Percentiles rank a stretch among this genome's conserved stretches.
Evolutionary conservation across 2,888 invertebrate species (phyloP).

Genomic region (Drosophila affinis): DNA sequence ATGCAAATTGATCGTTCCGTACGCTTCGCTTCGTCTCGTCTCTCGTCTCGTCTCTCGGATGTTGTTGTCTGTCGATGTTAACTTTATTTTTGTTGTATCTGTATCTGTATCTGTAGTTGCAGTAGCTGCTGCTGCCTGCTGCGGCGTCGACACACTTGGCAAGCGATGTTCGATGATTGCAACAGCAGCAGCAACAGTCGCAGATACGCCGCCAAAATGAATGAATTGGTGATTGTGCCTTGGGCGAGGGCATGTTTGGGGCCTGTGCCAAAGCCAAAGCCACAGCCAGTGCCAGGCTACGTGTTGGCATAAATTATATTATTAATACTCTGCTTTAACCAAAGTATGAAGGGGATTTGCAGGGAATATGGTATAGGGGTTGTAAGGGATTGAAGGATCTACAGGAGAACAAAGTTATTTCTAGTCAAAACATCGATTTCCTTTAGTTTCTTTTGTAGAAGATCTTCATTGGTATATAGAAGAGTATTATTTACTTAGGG

Average conservation of each 20-base stretch:
- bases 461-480: too few species aligned
- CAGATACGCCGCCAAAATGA: slow-evolving; percentile 51
- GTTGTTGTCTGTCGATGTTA: slow-evolving; percentile 45
- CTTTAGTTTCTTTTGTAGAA: too few species aligned
- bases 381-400: neutral
- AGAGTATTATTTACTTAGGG: too few species aligned
- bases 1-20: slow-evolving; percentile 79
- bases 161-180: slow-evolving; percentile 77
- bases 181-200: slow-evolving; percentile 55
- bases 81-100: slow-evolving; percentile 39
- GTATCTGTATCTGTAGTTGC: slow-evolving; percentile 15
- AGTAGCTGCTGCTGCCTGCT: slow-evolving; percentile 44
- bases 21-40: slow-evolving; percentile 7
- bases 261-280: slow-evolving; percentile 6
- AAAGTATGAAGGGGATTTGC: neutral
- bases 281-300: slow-evolving; percentile 36
- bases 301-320: slow-evolving; percentile 69
- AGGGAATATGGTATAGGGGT: neutral
- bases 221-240: slow-evolving; percentile 71
- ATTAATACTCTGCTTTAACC: slow-evolving; percentile 44
- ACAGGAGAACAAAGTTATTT: too few species aligned
- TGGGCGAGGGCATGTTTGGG: slow-evolving; percentile 52
- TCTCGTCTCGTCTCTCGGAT: too few species aligned
- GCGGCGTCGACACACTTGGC: slow-evolving; percentile 72
- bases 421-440: too few species aligned